Base-by-base conservation (phyloP, 1,140 invertebrate genomes). In the Drosophila dunni region DNA sequence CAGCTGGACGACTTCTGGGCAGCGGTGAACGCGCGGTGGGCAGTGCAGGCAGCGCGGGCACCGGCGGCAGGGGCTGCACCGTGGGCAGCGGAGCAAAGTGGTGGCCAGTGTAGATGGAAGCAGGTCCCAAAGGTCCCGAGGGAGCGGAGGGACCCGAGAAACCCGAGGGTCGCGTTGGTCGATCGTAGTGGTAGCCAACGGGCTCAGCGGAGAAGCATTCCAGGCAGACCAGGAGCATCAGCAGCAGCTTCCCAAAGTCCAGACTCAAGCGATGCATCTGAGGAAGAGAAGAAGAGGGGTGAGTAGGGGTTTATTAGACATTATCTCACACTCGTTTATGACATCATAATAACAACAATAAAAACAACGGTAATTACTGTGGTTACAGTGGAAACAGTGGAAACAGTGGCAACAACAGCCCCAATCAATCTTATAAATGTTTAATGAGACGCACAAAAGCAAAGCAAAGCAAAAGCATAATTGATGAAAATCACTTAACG, bases 361-460 rank as follows among this genome's bases (percentile, higher is more conserved):
- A 29, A 29, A 29, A 29, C 24, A 29, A 29, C 24, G 24, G 24
- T 29, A 29, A 29, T 29, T 29, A 24, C 24, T 2, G 24, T 24
- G 24, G 24, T 24, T 24, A 29, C 24, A 29, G 24, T 29, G 24
- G 24, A 5, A 5, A 29, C 24, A 29, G 24, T 3, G 24, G 24
- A 5, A 5, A 29, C 24, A 29, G 24, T 29, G 24, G 24, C 6
- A 29, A 29, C 24, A 29, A 29, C 83, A 61, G 15, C 15, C 3
- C 38, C 69, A 83, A 88, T 88, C 83, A 88, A 75, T 83, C 51
- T 42, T 54, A 89, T 83, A 82, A 83, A 86, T 83, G 63, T 80
- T 86, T 88, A 88, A 86, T 88, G 83, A 75, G 83, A 71, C 50
- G 48, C 33, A 36, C 46, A 78, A 69, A 54, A 69, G 65, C 67